Evolutionary conservation across 92 coral and sea anemone genomes (phyloP).

Genomic region (Porites evermanni): DNA sequence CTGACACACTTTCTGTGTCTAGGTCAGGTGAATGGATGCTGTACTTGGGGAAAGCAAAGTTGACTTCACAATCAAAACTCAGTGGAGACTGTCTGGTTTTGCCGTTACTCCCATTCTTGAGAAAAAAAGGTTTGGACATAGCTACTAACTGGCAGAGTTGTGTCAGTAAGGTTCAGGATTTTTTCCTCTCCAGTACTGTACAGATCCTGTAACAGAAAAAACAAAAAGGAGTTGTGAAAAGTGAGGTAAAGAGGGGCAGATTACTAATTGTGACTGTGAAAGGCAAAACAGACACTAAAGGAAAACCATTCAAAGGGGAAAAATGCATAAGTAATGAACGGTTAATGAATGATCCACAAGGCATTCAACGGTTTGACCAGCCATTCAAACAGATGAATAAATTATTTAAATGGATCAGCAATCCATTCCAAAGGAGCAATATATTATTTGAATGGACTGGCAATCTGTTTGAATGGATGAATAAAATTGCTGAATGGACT

Average conservation of each 20-base stretch:
- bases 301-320: too few relatives aligned
- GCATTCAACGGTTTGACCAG: too few relatives aligned
- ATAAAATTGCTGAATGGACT: too few relatives aligned
- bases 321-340: too few relatives aligned
- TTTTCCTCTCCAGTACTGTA: background rate
- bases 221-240: background rate
- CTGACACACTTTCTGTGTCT: slow-evolving; percentile 57
- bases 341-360: too few relatives aligned
- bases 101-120: slow-evolving; percentile 28
- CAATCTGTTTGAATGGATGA: too few relatives aligned
- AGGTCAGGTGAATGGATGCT: slow-evolving; percentile 18
- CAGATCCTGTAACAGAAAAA: slow-evolving; percentile 9
- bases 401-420: too few relatives aligned
- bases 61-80: slow-evolving; percentile 23
- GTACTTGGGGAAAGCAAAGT: background rate
- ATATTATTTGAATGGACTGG: too few relatives aligned
- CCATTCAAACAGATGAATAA: too few relatives aligned
- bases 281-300: too few relatives aligned
- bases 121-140: slow-evolving; percentile 44
- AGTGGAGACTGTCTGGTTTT: slow-evolving; percentile 29
- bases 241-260: background rate
- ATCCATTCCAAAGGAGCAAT: too few relatives aligned
- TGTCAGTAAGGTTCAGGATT: background rate
- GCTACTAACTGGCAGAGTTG: background rate
- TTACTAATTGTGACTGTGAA: too few relatives aligned